A percentile compares a stretch with the other conserved stretches of the same genome.
These are phyloP conservation scores for Chelon labrosus DNA, from an alignment of 2,797 vertebrate species.

Conservation along the genomic window DNA sequence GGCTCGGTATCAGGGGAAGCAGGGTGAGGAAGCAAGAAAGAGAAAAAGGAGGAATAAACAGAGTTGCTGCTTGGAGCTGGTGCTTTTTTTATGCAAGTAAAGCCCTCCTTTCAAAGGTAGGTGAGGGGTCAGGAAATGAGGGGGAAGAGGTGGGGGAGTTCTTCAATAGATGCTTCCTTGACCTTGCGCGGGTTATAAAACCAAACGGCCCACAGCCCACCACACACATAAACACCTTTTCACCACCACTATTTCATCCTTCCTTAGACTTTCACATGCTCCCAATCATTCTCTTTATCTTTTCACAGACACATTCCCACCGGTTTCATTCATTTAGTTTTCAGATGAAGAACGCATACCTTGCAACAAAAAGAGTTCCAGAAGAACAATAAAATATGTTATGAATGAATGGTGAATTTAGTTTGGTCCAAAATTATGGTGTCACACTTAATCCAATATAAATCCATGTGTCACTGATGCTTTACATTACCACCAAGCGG, in stretches of 20 bases:
- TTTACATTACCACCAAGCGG: too few relatives aligned
- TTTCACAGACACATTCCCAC: not conserved
- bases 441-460: too few relatives aligned
- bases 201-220: slow-evolving; percentile 24
- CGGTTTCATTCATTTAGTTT: slow-evolving; percentile 26
- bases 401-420: not conserved
- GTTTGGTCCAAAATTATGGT: too few relatives aligned
- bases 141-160: slow-evolving; percentile 45
- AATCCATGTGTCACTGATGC: too few relatives aligned
- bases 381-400: not conserved
- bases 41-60: slow-evolving; percentile 69
- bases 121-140: slow-evolving; percentile 63
- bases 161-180: slow-evolving; percentile 44
- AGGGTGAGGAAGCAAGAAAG: slow-evolving; percentile 54
- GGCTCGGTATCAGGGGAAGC: slow-evolving; percentile 62
- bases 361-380: not conserved
- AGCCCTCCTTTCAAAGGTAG: slow-evolving; percentile 68
- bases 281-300: slow-evolving; percentile 25
- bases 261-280: slow-evolving; percentile 3
- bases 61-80: slow-evolving; percentile 66
- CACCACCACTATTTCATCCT: slow-evolving; percentile 15
- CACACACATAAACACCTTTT: not conserved
- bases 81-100: slow-evolving; percentile 80
- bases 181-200: slow-evolving; percentile 60
- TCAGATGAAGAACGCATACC: slow-evolving; percentile 18